A percentile compares a stretch with the other conserved stretches of the same genome.
These are phyloP conservation scores for Caradrina clavipalpis DNA, from an alignment of 2,888 invertebrate species.

Conservation along the genomic window DNA sequence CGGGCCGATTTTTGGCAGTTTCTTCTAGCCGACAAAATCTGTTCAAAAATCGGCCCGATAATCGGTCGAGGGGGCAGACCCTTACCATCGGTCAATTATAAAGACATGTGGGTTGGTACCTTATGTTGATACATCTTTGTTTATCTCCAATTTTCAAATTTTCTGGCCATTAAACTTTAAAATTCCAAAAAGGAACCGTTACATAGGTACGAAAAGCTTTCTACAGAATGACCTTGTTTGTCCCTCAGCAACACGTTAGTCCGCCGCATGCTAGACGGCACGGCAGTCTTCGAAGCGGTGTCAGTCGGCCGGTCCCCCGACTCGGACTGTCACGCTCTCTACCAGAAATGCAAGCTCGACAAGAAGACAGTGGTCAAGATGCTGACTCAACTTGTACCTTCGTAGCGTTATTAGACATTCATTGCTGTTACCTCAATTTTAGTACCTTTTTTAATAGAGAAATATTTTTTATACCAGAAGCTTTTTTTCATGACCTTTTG, in stretches of 20 bases:
- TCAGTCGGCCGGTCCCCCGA: slow-evolving; percentile 92
- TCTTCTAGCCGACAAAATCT: no score
- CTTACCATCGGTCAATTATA: no score
- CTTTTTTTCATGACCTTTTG: slow-evolving; percentile 3
- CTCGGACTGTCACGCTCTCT: slow-evolving; percentile 90
- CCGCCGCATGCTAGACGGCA: slow-evolving; percentile 93
- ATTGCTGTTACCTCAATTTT: slow-evolving; percentile 30
- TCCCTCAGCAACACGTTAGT: slow-evolving; percentile 92
- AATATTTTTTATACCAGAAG: background rate
- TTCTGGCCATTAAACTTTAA: no score
- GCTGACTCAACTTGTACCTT: slow-evolving; percentile 93
- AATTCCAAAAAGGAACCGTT: no score
- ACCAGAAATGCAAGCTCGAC: slow-evolving; percentile 93
- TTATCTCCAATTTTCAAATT: no score
- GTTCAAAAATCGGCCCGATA: no score
- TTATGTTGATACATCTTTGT: no score
- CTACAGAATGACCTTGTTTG: background rate
- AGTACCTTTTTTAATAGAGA: slow-evolving; percentile 46
- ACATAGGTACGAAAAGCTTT: background rate
- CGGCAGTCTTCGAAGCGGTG: slow-evolving; percentile 93
- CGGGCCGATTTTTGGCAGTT: no score
- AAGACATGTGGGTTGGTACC: no score
- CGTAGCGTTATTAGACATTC: slow-evolving; percentile 46
- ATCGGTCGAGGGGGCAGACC: no score
- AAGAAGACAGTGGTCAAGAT: slow-evolving; percentile 93